Percentiles rank a stretch among this genome's conserved stretches.
Conservation (phyloP, 1,140 invertebrate species). For the Asbolus verrucosus region DNA sequence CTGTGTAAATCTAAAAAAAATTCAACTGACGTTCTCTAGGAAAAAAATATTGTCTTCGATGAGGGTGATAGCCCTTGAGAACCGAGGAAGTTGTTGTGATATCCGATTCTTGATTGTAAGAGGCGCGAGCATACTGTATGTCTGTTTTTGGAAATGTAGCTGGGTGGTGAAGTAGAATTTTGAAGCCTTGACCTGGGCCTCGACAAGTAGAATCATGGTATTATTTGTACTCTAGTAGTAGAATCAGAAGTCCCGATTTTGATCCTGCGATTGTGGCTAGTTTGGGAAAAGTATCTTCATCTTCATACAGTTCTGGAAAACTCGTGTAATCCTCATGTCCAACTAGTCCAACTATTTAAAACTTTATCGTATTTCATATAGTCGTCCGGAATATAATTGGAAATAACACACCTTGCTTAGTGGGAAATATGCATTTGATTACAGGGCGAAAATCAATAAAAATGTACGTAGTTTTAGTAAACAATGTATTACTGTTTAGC, state of each 20-base stretch:
- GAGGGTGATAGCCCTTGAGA: constrained; percentile 68
- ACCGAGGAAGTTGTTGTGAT: constrained; percentile 71
- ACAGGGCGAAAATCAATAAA: too few species aligned
- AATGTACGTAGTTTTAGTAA: constrained; percentile 67
- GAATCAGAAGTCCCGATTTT: constrained; percentile 71
- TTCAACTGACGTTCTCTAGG: constrained; percentile 68
- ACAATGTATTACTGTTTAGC: constrained; percentile 70
- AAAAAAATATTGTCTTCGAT: constrained; percentile 72
- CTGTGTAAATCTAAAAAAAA: constrained; percentile 78
- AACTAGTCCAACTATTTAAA: constrained; percentile 69
- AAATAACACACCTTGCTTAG: too few species aligned
- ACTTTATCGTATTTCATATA: constrained; percentile 65
- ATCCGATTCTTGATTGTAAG: constrained; percentile 69
- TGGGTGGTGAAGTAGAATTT: constrained; percentile 71
- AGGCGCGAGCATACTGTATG: constrained; percentile 69
- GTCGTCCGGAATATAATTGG: constrained; percentile 65
- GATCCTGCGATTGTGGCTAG: constrained; percentile 71
- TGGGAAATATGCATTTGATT: too few species aligned
- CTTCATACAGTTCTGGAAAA: too few species aligned
- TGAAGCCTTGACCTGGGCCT: constrained; percentile 77
- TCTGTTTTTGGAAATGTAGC: constrained; percentile 70
- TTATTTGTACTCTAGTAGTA: constrained; percentile 69
- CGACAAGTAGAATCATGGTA: constrained; percentile 76
- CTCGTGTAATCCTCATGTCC: too few species aligned
- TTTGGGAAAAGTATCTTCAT: constrained; percentile 72